phyloP scores from a whole-genome alignment of 2,888 invertebrate genomes.

The Apamea monoglypha region DNA sequence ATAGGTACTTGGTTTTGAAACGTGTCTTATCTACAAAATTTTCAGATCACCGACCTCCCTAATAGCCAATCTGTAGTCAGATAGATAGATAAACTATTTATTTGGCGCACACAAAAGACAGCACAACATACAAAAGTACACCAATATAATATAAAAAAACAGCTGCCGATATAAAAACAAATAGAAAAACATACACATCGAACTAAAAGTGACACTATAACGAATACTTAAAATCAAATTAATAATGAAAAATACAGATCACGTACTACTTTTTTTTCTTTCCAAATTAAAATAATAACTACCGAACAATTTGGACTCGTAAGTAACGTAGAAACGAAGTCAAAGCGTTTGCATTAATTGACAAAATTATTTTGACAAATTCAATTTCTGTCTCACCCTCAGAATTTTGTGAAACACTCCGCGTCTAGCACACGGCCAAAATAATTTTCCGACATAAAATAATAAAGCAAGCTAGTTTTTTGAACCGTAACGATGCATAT shows the following conservation, averaged over 20 bases:
- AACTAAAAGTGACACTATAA: too few species aligned
- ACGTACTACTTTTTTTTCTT: not conserved
- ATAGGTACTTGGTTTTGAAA: not conserved
- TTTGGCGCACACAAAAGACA: too few species aligned
- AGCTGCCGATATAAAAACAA: too few species aligned
- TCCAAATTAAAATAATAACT: not conserved
- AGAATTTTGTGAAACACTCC: not conserved
- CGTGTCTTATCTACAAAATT: too few species aligned
- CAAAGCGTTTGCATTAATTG: not conserved
- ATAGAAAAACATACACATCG: too few species aligned
- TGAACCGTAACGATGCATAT: constrained; percentile 24
- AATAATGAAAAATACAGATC: too few species aligned
- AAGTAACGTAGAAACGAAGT: not conserved
- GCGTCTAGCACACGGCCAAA: not conserved
- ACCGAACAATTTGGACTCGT: not conserved
- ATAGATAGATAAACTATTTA: too few species aligned
- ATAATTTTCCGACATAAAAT: not conserved
- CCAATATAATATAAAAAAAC: too few species aligned
- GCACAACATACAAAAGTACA: too few species aligned
- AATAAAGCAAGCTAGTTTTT: constrained; percentile 22
- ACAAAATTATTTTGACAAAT: not conserved
- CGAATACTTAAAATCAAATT: too few species aligned
- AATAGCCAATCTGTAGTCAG: not conserved
- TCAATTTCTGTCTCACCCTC: not conserved
- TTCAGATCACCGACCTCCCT: not conserved